Conservation (phyloP, 2,113 vertebrate species). For the Bos indicus region DNA sequence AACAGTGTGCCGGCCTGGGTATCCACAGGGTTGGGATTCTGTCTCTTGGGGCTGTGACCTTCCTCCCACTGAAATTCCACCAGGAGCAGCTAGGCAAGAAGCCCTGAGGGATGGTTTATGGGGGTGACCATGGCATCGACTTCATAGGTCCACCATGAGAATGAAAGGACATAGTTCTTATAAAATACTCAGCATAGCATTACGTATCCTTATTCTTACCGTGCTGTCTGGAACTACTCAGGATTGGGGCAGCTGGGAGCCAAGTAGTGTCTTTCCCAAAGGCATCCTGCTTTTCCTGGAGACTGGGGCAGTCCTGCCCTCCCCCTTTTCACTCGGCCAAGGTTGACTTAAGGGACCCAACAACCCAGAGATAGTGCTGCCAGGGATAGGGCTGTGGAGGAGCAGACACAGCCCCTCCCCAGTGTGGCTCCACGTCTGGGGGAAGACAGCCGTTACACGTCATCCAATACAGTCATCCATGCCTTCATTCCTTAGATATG, state of each 20-base stretch:
- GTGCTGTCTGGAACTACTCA: neutral
- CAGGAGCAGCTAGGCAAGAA: neutral
- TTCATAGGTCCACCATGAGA: neutral
- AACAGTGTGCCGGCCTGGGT: neutral
- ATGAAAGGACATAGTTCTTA: neutral
- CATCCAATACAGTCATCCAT: neutral
- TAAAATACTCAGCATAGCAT: neutral
- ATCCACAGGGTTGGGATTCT: neutral
- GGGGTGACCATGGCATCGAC: fast-evolving
- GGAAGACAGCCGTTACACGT: neutral
- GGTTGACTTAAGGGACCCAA: neutral
- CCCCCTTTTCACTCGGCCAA: neutral
- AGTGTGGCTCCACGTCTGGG: neutral
- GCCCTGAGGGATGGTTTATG: neutral
- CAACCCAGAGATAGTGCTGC: neutral
- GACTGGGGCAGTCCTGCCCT: too few species aligned
- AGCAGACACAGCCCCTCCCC: neutral
- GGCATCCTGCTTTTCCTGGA: neutral
- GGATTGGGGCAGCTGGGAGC: neutral
- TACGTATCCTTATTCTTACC: neutral
- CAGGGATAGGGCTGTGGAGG: fast-evolving
- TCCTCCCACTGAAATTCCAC: too few species aligned
- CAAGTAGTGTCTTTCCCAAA: neutral
- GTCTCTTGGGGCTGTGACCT: neutral
- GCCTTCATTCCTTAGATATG: neutral